phyloP scores from a whole-genome alignment of 2,888 invertebrate species.

The Mesorhabditis belari region DNA sequence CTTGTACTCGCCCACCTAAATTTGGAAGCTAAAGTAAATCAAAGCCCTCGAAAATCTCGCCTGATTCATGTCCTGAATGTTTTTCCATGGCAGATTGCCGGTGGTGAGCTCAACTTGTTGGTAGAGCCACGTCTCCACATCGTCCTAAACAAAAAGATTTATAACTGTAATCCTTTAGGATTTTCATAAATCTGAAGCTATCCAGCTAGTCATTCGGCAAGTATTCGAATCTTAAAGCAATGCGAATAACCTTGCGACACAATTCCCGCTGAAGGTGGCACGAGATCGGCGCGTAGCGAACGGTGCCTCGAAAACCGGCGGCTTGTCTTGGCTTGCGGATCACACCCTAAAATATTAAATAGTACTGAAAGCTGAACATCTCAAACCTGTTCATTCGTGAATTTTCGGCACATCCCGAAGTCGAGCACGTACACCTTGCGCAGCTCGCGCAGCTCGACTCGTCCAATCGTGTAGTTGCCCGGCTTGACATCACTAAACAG shows the following conservation, averaged over 20 bases:
- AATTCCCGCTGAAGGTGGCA: constrained; percentile 43
- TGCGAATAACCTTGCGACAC: constrained; percentile 27
- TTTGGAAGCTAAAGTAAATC: not conserved
- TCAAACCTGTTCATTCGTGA: constrained; percentile 4
- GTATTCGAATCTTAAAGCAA: not conserved
- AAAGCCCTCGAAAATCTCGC: constrained; percentile 1
- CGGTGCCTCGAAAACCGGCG: constrained; percentile 47
- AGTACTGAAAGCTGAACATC: not conserved
- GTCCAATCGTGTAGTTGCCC: constrained; percentile 9
- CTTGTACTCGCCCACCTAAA: constrained; percentile 39
- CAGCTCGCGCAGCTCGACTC: constrained; percentile 5
- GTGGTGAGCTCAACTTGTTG: constrained; percentile 37
- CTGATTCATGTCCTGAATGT: constrained; percentile 39
- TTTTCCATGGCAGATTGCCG: constrained; percentile 36
- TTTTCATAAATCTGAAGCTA: constrained; percentile 1
- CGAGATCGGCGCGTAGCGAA: constrained; percentile 44
- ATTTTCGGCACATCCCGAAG: constrained; percentile 8
- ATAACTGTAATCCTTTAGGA: constrained; percentile 21
- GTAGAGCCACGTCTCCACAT: constrained; percentile 36
- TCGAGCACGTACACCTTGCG: constrained; percentile 8
- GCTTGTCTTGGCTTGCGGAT: constrained; percentile 43
- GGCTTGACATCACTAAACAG: constrained; percentile 10
- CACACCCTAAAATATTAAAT: constrained; percentile 20
- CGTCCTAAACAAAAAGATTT: not conserved
- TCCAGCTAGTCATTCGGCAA: no score